Conservation (phyloP, 2,797 vertebrate genomes). For the Xyrichtys novacula region DNA sequence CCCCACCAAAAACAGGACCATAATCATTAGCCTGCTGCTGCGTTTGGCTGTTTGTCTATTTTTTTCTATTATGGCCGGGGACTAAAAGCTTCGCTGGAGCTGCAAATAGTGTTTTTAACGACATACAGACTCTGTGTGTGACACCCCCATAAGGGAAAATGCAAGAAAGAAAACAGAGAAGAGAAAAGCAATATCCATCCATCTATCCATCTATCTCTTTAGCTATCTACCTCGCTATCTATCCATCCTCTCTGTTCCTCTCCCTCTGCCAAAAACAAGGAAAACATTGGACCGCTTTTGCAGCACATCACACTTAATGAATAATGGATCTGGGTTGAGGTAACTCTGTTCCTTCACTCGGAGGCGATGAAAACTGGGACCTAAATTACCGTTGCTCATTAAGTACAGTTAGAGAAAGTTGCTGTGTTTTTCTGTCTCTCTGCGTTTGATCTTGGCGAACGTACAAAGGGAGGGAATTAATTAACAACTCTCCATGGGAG, state of each 20-base stretch:
- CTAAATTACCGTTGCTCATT: constrained; percentile 79
- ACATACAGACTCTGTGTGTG: constrained; percentile 31
- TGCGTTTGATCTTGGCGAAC: constrained; percentile 78
- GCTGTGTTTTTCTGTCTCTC: constrained; percentile 73
- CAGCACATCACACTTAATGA: constrained; percentile 58
- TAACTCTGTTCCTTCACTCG: constrained; percentile 62
- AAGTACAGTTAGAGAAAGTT: constrained; percentile 79
- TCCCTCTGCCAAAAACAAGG: neutral
- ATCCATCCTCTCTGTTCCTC: too few relatives aligned
- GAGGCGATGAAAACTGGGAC: constrained; percentile 62
- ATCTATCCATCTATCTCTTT: constrained; percentile 32
- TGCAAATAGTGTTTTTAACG: constrained; percentile 63
- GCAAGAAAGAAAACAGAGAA: neutral
- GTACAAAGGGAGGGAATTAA: constrained; percentile 82
- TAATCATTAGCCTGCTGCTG: constrained; percentile 66
- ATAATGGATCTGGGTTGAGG: constrained; percentile 78
- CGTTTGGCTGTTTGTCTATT: constrained; percentile 61
- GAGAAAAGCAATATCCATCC: constrained; percentile 17
- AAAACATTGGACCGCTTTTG: constrained; percentile 19
- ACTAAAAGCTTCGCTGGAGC: constrained; percentile 63
- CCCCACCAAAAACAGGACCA: constrained; percentile 38
- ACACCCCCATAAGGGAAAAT: constrained; percentile 32
- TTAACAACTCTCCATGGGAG: constrained; percentile 79
- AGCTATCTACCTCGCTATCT: constrained; percentile 22
- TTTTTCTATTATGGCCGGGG: constrained; percentile 53